Conservation (phyloP, 1,140 invertebrate genomes). For the Dolichoris vasculosae region DNA sequence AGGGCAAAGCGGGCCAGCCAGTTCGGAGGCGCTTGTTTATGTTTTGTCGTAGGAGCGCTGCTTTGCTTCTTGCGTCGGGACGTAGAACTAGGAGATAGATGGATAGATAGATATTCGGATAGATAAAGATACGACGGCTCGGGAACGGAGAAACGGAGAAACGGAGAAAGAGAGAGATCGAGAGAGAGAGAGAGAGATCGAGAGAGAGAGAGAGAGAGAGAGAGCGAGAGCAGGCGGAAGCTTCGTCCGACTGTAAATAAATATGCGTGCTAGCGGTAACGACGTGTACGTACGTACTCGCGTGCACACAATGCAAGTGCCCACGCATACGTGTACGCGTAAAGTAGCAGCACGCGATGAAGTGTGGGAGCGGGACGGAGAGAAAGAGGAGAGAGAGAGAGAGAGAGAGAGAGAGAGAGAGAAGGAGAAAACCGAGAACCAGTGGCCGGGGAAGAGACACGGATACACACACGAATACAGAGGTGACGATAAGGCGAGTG, state of each 20-base stretch:
- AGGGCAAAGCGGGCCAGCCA: neutral
- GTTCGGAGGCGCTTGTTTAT: conserved; percentile 17
- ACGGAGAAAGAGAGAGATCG: neutral
- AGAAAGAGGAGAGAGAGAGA: neutral
- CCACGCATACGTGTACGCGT: neutral
- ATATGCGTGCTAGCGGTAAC: conserved; percentile 20
- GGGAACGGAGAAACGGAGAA: neutral
- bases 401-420: neutral
- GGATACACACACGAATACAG: neutral
- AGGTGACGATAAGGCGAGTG: neutral
- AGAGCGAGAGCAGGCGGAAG: conserved; percentile 34
- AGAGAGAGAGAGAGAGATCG: neutral
- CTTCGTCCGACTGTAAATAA: conserved; percentile 40
- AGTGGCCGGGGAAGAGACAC: conserved; percentile 7
- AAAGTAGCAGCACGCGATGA: neutral
- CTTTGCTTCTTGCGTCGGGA: neutral
- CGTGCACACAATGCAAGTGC: neutral
- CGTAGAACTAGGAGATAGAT: neutral
- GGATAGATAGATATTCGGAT: neutral
- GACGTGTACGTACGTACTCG: neutral
- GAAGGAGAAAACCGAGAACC: neutral
- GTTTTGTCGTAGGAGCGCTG: conserved; percentile 30
- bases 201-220: neutral
- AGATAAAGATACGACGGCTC: neutral
- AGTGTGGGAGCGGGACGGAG: neutral